These are phyloP conservation scores for Dryadula phaetusa DNA, from an alignment of 2,888 invertebrate species.

Conservation along the genomic window DNA sequence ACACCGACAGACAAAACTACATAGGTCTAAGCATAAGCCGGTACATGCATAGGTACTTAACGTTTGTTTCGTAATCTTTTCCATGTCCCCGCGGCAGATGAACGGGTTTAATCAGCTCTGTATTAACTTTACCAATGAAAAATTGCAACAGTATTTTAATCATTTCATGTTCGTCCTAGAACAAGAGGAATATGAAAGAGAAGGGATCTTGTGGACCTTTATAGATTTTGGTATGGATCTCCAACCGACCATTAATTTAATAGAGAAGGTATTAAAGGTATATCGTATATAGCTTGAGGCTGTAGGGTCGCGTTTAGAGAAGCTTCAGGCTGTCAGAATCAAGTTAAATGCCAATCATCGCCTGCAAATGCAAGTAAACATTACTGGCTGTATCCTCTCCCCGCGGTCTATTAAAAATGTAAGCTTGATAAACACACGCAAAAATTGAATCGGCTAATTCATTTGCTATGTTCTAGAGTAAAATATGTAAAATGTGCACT, in stretches of 20 bases:
- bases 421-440: constrained; percentile 59
- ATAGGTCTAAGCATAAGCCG: constrained; percentile 36
- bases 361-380: constrained; percentile 58
- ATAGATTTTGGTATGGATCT: constrained; percentile 98
- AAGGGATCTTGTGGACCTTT: constrained; percentile 95
- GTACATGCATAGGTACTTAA: constrained; percentile 47
- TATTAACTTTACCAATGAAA: constrained; percentile 98
- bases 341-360: constrained; percentile 52
- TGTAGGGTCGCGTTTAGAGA: constrained; percentile 62
- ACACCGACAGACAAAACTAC: constrained; percentile 50
- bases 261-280: constrained; percentile 91
- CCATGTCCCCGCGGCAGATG: constrained; percentile 85
- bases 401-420: constrained; percentile 42
- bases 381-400: constrained; percentile 58
- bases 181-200: constrained; percentile 97
- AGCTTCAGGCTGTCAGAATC: constrained; percentile 64
- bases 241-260: constrained; percentile 94
- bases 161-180: constrained; percentile 98
- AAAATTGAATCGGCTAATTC: constrained; percentile 50
- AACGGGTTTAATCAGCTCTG: constrained; percentile 98
- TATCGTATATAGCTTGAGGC: constrained; percentile 61
- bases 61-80: constrained; percentile 62
- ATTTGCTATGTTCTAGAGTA: constrained; percentile 48
- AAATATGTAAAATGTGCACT: constrained; percentile 43
- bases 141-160: constrained; percentile 98